These are phyloP conservation scores for Pasiphila rectangulata DNA, from an alignment of 2,888 invertebrate species.

Conservation along the genomic window DNA sequence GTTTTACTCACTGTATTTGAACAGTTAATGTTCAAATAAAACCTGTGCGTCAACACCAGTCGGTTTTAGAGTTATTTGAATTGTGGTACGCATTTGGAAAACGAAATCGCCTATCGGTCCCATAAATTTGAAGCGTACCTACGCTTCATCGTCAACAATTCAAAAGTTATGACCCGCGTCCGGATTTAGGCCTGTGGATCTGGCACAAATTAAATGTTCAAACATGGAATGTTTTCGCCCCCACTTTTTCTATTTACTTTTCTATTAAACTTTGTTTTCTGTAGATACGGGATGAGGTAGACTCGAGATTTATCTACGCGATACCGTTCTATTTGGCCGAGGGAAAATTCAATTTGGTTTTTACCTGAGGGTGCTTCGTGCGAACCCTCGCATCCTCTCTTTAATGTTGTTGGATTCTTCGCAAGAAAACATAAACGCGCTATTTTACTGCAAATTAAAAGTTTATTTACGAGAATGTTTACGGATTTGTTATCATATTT, in stretches of 20 bases:
- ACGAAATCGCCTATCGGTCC: slow-evolving; percentile 22
- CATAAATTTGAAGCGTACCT: slow-evolving; percentile 26
- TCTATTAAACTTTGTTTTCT: slow-evolving; percentile 76
- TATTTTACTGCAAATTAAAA: slow-evolving; percentile 57
- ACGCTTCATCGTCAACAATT: slow-evolving; percentile 34
- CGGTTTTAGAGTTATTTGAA: slow-evolving; percentile 5
- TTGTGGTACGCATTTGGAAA: slow-evolving; percentile 20
- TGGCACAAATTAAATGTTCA: slow-evolving; percentile 64
- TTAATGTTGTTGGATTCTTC: slow-evolving; percentile 62
- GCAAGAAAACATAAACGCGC: slow-evolving; percentile 54
- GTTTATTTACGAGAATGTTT: slow-evolving; percentile 20
- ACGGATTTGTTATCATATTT: slow-evolving; percentile 15
- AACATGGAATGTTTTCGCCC: slow-evolving; percentile 65
- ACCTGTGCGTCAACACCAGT: slow-evolving; percentile 6
- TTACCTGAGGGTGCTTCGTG: slow-evolving; percentile 70
- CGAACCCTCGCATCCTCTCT: slow-evolving; percentile 63
- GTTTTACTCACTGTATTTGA: slow-evolving; percentile 7
- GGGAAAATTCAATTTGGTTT: slow-evolving; percentile 78
- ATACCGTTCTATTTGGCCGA: slow-evolving; percentile 72
- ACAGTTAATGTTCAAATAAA: background rate
- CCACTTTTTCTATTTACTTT: slow-evolving; percentile 73
- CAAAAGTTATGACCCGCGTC: slow-evolving; percentile 38
- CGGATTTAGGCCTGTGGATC: slow-evolving; percentile 41
- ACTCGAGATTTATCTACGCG: slow-evolving; percentile 75
- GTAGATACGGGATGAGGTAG: slow-evolving; percentile 66